phyloP scores from a whole-genome alignment of 2,888 invertebrate genomes.

The Sminthurinus aureus region DNA sequence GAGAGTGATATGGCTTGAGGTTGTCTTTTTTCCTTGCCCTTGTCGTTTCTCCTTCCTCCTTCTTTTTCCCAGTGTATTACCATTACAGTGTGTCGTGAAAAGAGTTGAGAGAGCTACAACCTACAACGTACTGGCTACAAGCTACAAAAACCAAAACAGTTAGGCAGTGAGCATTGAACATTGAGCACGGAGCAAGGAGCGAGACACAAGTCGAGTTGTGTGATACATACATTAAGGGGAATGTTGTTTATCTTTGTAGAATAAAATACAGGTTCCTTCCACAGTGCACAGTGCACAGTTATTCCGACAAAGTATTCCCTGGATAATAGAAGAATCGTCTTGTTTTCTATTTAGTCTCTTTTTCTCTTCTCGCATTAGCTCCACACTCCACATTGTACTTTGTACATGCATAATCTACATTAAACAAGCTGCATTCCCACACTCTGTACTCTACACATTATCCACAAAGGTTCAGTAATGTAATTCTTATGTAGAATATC shows the following conservation, averaged over 20 bases:
- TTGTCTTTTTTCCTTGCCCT: not conserved
- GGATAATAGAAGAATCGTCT: conserved; percentile 11
- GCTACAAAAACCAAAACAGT: no score
- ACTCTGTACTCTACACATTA: not conserved
- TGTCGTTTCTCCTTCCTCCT: not conserved
- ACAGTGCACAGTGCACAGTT: not conserved
- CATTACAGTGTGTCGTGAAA: no score
- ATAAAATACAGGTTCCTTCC: not conserved
- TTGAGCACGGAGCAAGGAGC: no score
- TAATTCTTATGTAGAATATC: no score
- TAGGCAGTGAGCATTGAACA: not conserved
- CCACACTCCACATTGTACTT: not conserved
- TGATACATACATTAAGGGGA: not conserved
- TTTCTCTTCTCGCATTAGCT: not conserved
- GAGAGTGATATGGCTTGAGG: not conserved
- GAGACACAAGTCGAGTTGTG: no score
- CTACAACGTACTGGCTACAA: no score
- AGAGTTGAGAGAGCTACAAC: no score
- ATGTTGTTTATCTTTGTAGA: conserved; percentile 2
- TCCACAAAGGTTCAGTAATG: no score
- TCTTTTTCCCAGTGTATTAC: no score
- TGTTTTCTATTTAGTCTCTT: not conserved
- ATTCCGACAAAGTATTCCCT: conserved; percentile 5
- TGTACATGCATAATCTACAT: not conserved
- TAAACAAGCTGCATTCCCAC: not conserved